Conservation (phyloP, 1,140 invertebrate species). For the Mactra quadrangularis region DNA sequence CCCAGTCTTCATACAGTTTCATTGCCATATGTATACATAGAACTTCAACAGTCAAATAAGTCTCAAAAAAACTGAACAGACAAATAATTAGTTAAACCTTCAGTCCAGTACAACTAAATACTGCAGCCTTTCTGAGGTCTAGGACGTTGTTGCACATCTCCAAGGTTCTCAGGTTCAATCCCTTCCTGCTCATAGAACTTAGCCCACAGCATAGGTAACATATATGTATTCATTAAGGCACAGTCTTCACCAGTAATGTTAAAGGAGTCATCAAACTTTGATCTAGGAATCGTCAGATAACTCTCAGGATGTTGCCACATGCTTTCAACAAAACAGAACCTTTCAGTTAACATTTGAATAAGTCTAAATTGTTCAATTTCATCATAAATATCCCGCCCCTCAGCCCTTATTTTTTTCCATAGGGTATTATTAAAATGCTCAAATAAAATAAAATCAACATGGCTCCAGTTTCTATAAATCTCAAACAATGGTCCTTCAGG, state of each 20-base stretch:
- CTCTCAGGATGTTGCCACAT: slow-evolving; percentile 21
- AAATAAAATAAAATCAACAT: slow-evolving; percentile 76
- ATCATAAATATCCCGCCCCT: slow-evolving; percentile 70
- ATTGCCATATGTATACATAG: no score
- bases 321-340: slow-evolving; percentile 68
- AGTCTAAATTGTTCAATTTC: slow-evolving; percentile 72
- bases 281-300: slow-evolving; percentile 62
- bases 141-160: background rate
- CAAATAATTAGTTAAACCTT: no score
- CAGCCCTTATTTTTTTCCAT: slow-evolving; percentile 72
- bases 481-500: slow-evolving; percentile 45
- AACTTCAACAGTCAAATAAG: no score
- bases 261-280: slow-evolving; percentile 68
- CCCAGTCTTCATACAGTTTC: no score
- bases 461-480: slow-evolving; percentile 72
- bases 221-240: slow-evolving; percentile 63
- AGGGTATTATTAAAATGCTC: slow-evolving; percentile 78
- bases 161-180: slow-evolving; percentile 15
- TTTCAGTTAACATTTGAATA: slow-evolving; percentile 63
- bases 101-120: no score
- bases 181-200: slow-evolving; percentile 37
- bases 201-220: slow-evolving; percentile 47
- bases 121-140: slow-evolving; percentile 50
- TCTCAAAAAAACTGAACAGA: no score
- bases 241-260: slow-evolving; percentile 70